Conservation (phyloP, 2,888 invertebrate species). For the Adela reaumurella region DNA sequence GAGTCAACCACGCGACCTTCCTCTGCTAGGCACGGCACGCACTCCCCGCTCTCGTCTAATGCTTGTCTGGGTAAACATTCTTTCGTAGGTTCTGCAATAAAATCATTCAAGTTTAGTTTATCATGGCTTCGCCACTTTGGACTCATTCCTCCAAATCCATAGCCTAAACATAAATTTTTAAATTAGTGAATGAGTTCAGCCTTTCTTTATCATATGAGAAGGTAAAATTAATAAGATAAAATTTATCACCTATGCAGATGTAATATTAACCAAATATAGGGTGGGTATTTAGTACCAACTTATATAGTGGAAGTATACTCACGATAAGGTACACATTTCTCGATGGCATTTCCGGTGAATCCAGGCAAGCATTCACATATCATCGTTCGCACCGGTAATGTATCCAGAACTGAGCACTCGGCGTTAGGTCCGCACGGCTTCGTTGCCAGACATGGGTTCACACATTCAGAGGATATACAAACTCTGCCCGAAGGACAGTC, state of each 20-base stretch:
- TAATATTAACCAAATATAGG: no score
- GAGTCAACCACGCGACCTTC: constrained; percentile 73
- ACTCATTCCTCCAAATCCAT: no score
- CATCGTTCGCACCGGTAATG: constrained; percentile 82
- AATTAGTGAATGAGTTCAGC: no score
- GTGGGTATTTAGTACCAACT: no score
- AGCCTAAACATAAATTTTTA: no score
- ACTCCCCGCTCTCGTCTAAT: constrained; percentile 72
- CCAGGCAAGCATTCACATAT: constrained; percentile 84
- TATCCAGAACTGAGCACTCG: constrained; percentile 74
- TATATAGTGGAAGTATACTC: no score
- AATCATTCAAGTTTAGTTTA: no score
- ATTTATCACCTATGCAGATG: no score
- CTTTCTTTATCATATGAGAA: no score
- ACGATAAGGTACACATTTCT: constrained; percentile 71
- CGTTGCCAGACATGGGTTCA: constrained; percentile 76
- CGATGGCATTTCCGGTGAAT: constrained; percentile 82
- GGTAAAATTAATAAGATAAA: no score
- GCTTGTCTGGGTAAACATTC: constrained; percentile 77
- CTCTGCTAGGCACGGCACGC: constrained; percentile 67
- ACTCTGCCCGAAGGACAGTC: constrained; percentile 83
- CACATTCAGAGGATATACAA: constrained; percentile 77
- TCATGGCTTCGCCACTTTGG: no score
- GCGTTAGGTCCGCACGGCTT: constrained; percentile 81
- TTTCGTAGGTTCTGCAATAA: constrained; percentile 27